Evolutionary conservation across 2,888 invertebrate genomes (phyloP), one percentile per base, ranked within the genome.

Genomic region (Ochlodes sylvanus): DNA sequence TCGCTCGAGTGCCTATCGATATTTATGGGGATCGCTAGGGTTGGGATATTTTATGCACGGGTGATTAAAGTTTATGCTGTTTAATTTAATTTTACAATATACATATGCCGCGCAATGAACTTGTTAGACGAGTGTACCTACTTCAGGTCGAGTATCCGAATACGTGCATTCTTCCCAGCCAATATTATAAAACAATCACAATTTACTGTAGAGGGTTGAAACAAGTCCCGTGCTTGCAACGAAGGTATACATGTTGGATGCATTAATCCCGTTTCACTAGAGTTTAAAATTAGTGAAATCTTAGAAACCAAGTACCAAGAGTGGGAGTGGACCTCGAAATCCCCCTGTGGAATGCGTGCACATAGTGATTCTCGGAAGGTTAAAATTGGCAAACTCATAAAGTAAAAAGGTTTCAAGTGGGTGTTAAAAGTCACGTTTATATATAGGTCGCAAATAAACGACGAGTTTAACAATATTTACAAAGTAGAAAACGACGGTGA

Each of bases 1-100:
- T 44, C 61, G 34, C 47, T 67, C 67, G 44, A 67, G 67, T 61
- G 67, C 34, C 67, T 61, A 55, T 61, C 21, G 55, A 61, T 52
- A 62, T 66, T 58, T 65, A 58, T 65, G 47, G 0, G 41, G 14
- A 21, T n/a, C 12, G 17, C 2, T 27, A 65, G 65, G 65, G 65
- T 15, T 65, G 65, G 27, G 50, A 38, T n/a, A 14, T 52, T 42
- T 17, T 17, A 52, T n/a, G 19, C n/a, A 19, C 15, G 14, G 42
- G 3, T 42, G 44, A 47, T 47, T 47, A 17, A 7, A 17, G 38
- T 12, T 38, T 38, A 38, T 2, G 38, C 38, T 10, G 3, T 38
- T 12, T 38, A 7, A 38, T 38, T 12, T 10, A 12, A 10, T 38
- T 38, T 38, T 12, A 38, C 27, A 27, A 27, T 27, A 27, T 27